phyloP scores from a whole-genome alignment of 2,113 vertebrate genomes.

The Brachyhypopomus gauderio region DNA sequence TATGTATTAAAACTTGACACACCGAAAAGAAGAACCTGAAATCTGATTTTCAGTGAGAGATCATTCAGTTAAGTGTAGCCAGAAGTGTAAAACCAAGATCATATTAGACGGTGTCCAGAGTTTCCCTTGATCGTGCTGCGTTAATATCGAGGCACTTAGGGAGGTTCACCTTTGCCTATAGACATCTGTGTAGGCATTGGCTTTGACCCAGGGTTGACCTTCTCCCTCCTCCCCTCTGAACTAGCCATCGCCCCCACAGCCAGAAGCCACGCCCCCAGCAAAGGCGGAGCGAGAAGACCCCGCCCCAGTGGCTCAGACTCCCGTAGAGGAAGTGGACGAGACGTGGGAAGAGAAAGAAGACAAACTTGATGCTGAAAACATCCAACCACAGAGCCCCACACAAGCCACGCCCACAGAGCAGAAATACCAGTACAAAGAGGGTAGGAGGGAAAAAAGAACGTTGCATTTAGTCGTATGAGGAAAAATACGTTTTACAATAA shows the following conservation, averaged over 20 bases:
- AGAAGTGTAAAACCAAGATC: too few relatives aligned
- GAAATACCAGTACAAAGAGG: slow-evolving; percentile 95
- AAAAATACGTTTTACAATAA: too few relatives aligned
- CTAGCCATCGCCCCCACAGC: slow-evolving; percentile 37
- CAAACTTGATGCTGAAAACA: slow-evolving; percentile 89
- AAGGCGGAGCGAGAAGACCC: slow-evolving; percentile 61
- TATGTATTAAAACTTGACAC: too few relatives aligned
- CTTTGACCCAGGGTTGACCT: neutral
- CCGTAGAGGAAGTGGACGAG: slow-evolving; percentile 84
- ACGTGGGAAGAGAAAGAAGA: slow-evolving; percentile 97
- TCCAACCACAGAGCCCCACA: slow-evolving; percentile 71
- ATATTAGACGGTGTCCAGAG: neutral
- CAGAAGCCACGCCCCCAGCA: slow-evolving; percentile 67
- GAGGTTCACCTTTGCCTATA: neutral
- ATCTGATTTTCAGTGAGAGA: too few relatives aligned
- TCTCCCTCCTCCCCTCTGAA: neutral
- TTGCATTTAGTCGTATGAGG: too few relatives aligned
- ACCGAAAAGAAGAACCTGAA: too few relatives aligned
- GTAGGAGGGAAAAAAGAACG: slow-evolving; percentile 63
- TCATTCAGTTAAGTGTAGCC: too few relatives aligned
- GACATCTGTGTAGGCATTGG: neutral
- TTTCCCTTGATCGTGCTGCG: neutral
- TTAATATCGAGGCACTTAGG: neutral
- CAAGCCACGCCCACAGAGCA: slow-evolving; percentile 69
- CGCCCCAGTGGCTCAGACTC: slow-evolving; percentile 59